Conservation (phyloP, 2,888 invertebrate species). For the Camptogramma bilineatum region DNA sequence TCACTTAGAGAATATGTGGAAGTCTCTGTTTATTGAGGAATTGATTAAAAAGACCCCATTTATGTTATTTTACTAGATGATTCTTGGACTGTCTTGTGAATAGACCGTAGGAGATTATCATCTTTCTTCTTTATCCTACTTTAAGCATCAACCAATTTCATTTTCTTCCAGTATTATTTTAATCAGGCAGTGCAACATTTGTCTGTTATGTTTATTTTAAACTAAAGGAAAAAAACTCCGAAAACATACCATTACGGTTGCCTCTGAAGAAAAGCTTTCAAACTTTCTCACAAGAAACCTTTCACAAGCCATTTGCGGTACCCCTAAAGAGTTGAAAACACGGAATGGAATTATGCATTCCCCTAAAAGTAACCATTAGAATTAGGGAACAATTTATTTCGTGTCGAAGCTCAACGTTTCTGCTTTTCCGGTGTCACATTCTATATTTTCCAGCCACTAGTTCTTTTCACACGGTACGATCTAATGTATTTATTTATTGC, state of each 20-base stretch:
- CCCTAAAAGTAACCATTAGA: slow-evolving; percentile 81
- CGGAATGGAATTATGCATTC: slow-evolving; percentile 81
- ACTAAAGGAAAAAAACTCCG: slow-evolving; percentile 9
- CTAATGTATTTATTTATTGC: too few relatives aligned
- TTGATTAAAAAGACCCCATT: too few relatives aligned
- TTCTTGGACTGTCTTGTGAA: too few relatives aligned
- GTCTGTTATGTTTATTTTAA: too few relatives aligned
- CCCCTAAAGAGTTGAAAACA: slow-evolving; percentile 82
- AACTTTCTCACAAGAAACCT: slow-evolving; percentile 73
- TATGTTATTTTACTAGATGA: too few relatives aligned
- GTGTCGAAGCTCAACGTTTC: slow-evolving; percentile 65
- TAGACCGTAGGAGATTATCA: too few relatives aligned
- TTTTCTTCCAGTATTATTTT: too few relatives aligned
- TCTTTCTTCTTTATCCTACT: too few relatives aligned
- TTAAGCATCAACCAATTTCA: too few relatives aligned
- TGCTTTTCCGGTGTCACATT: slow-evolving; percentile 26
- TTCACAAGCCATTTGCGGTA: slow-evolving; percentile 79
- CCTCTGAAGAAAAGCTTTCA: slow-evolving; percentile 60
- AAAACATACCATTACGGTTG: slow-evolving; percentile 41
- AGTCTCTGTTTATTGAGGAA: too few relatives aligned
- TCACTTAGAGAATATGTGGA: too few relatives aligned
- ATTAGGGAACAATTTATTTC: slow-evolving; percentile 77
- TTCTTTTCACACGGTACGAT: neutral
- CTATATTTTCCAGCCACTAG: neutral
- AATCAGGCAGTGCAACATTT: too few relatives aligned